phyloP scores from a whole-genome alignment of 2,113 vertebrate genomes.

The Anas platyrhynchos region DNA sequence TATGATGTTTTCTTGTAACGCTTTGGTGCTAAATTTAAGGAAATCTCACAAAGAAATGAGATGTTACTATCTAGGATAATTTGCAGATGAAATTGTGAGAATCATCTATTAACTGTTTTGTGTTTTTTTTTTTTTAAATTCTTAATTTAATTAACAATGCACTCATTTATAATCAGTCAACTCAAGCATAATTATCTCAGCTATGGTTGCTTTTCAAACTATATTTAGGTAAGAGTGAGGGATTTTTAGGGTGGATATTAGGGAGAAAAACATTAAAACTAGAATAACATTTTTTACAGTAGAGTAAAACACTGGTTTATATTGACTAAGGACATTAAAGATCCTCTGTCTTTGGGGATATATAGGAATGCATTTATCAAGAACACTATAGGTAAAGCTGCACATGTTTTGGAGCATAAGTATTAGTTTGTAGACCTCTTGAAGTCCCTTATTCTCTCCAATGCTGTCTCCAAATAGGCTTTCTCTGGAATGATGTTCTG shows the following conservation, averaged over 20 bases:
- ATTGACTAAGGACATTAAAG: neutral
- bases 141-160: conserved; percentile 69
- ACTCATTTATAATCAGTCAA: conserved; percentile 70
- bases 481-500: neutral
- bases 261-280: neutral
- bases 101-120: conserved; percentile 65
- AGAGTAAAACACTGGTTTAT: neutral
- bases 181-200: conserved; percentile 65
- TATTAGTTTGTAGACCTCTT: neutral
- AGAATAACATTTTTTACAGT: neutral
- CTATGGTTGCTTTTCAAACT: neutral
- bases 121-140: neutral
- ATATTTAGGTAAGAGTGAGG: neutral
- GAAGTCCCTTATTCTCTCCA: neutral
- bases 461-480: neutral
- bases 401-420: neutral
- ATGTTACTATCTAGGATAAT: conserved; percentile 65
- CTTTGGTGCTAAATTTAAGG: conserved; percentile 15
- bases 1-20: conserved; percentile 14
- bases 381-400: neutral
- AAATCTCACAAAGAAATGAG: conserved; percentile 33
- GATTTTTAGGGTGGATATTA: neutral
- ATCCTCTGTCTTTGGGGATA: neutral
- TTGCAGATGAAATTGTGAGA: conserved; percentile 74
- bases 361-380: neutral